phyloP scores from a whole-genome alignment of 2,797 vertebrate genomes.

The Enteromius viviparus region DNA sequence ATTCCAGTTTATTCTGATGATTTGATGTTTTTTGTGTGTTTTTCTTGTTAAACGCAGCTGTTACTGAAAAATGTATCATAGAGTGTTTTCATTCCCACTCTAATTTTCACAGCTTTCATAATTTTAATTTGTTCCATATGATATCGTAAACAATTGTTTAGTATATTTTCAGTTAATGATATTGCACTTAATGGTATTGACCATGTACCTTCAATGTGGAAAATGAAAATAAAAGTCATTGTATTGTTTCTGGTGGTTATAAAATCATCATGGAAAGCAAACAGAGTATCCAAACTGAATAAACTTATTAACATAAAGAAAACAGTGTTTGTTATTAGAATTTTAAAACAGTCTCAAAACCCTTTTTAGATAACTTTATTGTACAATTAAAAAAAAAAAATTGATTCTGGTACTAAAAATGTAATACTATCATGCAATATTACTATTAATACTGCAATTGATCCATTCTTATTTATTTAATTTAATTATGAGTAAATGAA shows the following conservation, averaged over 20 bases:
- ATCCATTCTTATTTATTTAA: neutral
- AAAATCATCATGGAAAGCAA: neutral
- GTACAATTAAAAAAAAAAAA: neutral
- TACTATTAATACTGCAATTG: neutral
- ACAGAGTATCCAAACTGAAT: neutral
- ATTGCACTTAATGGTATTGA: neutral
- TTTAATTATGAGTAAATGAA: neutral
- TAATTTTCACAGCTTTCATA: neutral
- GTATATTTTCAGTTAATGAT: neutral
- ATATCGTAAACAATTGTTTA: neutral
- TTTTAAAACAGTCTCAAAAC: neutral
- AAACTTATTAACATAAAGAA: neutral
- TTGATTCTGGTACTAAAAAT: neutral
- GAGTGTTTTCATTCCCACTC: neutral
- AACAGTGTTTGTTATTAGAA: neutral
- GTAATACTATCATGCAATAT: neutral
- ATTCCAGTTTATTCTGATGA: slow-evolving; percentile 11
- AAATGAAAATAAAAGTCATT: neutral
- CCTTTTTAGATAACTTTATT: neutral
- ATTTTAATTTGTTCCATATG: neutral
- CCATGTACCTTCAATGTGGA: neutral
- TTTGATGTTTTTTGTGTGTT: neutral
- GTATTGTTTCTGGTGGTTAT: neutral
- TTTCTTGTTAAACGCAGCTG: neutral
- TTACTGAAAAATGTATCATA: neutral